Evolutionary conservation across 2,797 vertebrate genomes (phyloP).

Genomic region (Coregonus ussuriensis): DNA sequence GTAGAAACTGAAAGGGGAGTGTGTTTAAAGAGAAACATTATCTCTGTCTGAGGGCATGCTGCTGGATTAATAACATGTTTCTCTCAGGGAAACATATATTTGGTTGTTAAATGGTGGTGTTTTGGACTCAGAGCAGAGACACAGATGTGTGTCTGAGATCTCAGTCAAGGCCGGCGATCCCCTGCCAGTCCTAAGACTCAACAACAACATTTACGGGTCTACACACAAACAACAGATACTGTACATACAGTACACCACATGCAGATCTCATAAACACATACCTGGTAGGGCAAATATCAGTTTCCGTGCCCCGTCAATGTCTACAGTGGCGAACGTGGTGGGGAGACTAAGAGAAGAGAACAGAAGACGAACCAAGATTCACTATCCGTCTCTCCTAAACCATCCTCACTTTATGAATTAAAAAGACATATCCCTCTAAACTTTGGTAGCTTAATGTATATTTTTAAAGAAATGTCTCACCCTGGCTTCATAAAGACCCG

Average conservation of each 20-base stretch:
- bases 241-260: constrained; percentile 5
- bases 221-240: not conserved
- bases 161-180: not conserved
- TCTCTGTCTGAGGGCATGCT: not conserved
- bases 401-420: not conserved
- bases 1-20: not conserved
- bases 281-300: constrained; percentile 99
- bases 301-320: constrained; percentile 94
- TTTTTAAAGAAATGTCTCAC: constrained; percentile 67
- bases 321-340: constrained; percentile 96
- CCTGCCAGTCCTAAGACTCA: constrained; percentile 2
- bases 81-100: not conserved
- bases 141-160: not conserved
- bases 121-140: not conserved
- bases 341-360: constrained; percentile 80
- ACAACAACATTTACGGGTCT: not conserved
- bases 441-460: not conserved
- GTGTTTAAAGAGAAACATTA: not conserved
- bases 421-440: not conserved
- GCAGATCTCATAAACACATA: constrained; percentile 54
- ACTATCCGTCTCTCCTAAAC: not conserved
- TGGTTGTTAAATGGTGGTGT: not conserved
- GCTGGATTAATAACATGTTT: not conserved
- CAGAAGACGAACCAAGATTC: not conserved
- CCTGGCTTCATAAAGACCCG: constrained; percentile 99